phyloP scores from a whole-genome alignment of 2,113 vertebrate species.

The Trichomycterus rosablanca region DNA sequence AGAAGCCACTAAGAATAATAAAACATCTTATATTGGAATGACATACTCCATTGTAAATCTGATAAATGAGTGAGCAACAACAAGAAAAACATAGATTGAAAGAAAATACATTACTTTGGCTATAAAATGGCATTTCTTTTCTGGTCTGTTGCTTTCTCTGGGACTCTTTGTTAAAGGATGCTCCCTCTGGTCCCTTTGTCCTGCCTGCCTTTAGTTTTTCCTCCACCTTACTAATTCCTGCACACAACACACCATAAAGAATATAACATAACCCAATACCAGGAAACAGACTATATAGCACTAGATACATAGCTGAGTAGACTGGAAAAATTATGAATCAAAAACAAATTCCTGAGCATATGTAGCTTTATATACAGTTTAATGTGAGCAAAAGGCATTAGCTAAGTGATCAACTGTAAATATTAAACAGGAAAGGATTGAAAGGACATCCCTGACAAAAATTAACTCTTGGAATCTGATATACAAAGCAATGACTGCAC shows the following conservation, averaged over 20 bases:
- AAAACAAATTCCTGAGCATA: no score
- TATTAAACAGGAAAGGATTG: no score
- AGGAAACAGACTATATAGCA: background rate
- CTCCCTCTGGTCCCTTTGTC: slow-evolving; percentile 75
- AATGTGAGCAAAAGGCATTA: no score
- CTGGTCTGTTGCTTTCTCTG: slow-evolving; percentile 71
- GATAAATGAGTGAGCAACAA: background rate
- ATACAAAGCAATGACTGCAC: no score
- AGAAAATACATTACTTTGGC: slow-evolving; percentile 55
- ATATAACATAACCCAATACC: slow-evolving; percentile 5
- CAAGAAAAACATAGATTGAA: background rate
- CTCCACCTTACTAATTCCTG: slow-evolving; percentile 90
- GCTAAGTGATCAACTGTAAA: no score
- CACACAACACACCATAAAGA: slow-evolving; percentile 26
- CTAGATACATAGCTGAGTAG: no score
- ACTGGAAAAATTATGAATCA: no score
- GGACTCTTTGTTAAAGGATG: slow-evolving; percentile 64
- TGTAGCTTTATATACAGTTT: no score
- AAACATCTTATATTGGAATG: background rate
- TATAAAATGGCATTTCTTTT: slow-evolving; percentile 65
- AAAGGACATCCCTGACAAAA: no score
- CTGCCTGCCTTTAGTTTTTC: slow-evolving; percentile 87
- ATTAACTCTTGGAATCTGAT: no score
- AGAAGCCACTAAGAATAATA: slow-evolving; percentile 52
- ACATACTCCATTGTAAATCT: background rate